Conservation (phyloP, 2,113 vertebrate species). For the Hippocampus guttulatus region DNA sequence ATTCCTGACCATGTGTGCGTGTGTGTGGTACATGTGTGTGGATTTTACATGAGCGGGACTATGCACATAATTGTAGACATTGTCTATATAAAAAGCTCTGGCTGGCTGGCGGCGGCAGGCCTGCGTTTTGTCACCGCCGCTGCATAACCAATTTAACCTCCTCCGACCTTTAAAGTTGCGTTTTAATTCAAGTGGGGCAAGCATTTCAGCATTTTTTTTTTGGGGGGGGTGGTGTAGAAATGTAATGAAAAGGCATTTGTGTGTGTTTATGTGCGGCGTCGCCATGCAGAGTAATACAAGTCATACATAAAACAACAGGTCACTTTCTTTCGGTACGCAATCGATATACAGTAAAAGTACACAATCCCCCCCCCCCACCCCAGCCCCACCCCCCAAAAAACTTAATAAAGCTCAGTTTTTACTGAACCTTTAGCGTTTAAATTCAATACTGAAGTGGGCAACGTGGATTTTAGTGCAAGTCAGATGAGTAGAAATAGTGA, state of each 20-base stretch:
- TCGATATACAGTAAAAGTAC: background rate
- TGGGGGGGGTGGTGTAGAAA: background rate
- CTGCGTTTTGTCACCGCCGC: background rate
- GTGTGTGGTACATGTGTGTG: background rate
- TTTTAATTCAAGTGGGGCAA: background rate
- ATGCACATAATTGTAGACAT: conserved; percentile 2
- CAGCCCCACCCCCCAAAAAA: background rate
- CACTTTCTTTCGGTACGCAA: background rate
- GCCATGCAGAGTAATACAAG: background rate
- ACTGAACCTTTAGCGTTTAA: background rate
- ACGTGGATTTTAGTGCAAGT: conserved; percentile 9
- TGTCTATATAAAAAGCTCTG: background rate
- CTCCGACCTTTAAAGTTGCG: background rate
- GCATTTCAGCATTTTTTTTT: background rate
- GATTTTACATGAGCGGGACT: background rate
- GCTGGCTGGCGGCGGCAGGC: background rate
- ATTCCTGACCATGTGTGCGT: background rate
- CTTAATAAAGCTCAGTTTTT: background rate
- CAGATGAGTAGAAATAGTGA: conserved; percentile 64
- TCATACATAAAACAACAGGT: background rate
- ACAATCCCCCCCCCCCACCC: background rate
- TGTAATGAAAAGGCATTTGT: background rate
- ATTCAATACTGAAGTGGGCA: background rate
- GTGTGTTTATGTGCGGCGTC: conserved; percentile 8
- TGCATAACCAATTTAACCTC: background rate